Evolutionary conservation across 2,797 vertebrate genomes (phyloP).

Genomic region (Clarias pachynema): DNA sequence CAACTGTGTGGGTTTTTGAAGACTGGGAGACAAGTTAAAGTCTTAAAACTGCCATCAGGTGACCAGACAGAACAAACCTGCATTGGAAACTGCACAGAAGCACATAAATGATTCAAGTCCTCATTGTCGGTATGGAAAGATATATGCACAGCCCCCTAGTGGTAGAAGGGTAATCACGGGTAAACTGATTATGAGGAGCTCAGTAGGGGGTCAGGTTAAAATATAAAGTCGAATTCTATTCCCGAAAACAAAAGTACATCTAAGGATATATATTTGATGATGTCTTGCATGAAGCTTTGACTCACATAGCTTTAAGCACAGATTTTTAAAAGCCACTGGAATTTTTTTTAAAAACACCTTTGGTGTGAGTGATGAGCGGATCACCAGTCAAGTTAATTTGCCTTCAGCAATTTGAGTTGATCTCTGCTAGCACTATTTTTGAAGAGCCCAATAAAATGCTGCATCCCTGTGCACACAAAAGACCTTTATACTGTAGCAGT

Average conservation of each 20-base stretch:
- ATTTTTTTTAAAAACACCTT: neutral
- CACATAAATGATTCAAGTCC: neutral
- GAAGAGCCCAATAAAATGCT: neutral
- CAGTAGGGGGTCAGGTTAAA: neutral
- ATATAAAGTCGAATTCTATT: neutral
- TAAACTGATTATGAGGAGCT: neutral
- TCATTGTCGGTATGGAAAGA: neutral
- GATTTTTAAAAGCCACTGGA: neutral
- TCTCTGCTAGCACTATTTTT: neutral
- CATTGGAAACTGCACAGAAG: neutral
- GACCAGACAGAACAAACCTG: neutral
- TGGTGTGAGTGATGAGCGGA: neutral
- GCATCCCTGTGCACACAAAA: neutral
- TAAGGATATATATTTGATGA: neutral
- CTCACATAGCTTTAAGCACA: neutral
- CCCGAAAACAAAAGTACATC: neutral
- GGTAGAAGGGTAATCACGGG: neutral
- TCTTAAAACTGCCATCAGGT: neutral
- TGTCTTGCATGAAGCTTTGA: neutral
- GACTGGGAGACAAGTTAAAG: no score
- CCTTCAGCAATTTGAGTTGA: neutral
- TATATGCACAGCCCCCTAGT: neutral
- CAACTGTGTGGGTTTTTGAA: neutral
- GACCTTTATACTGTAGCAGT: neutral
- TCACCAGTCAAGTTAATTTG: neutral